A percentile compares a stretch with the other conserved stretches of the same genome.
phyloP scores from a whole-genome alignment of 2,888 invertebrate species.

The Heliconius aoede region DNA sequence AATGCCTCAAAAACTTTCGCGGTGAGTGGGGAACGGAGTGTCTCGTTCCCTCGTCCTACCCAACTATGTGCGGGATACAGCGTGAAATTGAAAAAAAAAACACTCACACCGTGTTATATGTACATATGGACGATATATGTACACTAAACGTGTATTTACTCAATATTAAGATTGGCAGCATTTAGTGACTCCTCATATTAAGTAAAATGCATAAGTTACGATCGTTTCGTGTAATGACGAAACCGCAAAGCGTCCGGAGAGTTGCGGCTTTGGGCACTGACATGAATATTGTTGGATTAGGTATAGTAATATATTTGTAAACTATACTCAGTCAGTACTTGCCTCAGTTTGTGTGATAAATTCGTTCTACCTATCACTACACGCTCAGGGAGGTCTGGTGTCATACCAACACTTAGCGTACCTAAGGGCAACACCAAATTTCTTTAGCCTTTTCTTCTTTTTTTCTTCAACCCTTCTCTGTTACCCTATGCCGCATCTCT shows the following conservation, averaged over 20 bases:
- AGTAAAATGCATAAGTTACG: conserved; percentile 25
- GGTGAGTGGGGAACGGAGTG: not conserved
- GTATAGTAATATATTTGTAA: conserved; percentile 7
- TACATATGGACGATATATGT: not conserved
- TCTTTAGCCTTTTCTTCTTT: no score
- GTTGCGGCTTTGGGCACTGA: conserved; percentile 23
- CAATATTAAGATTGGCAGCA: not conserved
- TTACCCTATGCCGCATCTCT: no score
- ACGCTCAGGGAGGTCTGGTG: no score
- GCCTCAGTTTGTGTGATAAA: not conserved
- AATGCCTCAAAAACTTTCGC: not conserved
- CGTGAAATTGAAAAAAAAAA: no score
- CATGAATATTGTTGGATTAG: conserved; percentile 22
- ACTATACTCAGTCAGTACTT: conserved; percentile 13
- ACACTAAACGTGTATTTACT: not conserved
- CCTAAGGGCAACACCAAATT: no score
- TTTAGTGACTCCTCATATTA: conserved; percentile 12
- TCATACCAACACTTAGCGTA: no score
- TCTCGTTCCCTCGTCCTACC: not conserved
- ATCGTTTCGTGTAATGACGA: conserved; percentile 22
- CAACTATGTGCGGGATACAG: no score
- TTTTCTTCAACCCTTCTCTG: no score
- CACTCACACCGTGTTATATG: not conserved
- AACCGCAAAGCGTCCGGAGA: conserved; percentile 29
- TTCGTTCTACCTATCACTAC: no score